Percentiles rank a stretch among this genome's conserved stretches.
These are phyloP conservation scores for Parnassius mnemosyne DNA, from an alignment of 2,888 invertebrate species.

Conservation along the genomic window DNA sequence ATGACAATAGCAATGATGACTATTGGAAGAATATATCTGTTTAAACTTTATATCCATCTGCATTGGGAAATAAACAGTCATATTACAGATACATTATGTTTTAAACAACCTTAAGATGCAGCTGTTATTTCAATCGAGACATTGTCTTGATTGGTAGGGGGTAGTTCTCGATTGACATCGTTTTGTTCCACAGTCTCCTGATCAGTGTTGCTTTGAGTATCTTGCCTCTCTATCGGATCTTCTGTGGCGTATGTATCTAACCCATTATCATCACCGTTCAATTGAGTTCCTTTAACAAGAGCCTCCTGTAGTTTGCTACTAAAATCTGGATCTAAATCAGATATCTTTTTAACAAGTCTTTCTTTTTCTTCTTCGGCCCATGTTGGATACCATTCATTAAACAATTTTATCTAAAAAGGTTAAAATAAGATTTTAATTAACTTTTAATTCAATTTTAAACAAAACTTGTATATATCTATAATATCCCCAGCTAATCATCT, in stretches of 20 bases:
- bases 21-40: background rate
- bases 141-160: constrained; percentile 48
- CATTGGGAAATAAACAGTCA: constrained; percentile 2
- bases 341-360: constrained; percentile 84
- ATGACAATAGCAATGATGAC: background rate
- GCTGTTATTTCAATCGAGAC: constrained; percentile 67
- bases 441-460: too few species aligned
- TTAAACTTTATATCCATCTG: background rate
- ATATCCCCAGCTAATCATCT: too few species aligned
- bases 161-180: constrained; percentile 31
- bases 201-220: constrained; percentile 30
- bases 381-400: constrained; percentile 90
- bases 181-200: constrained; percentile 36
- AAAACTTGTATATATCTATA: too few species aligned
- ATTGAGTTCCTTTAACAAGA: constrained; percentile 51
- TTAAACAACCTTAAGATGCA: constrained; percentile 52
- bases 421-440: background rate
- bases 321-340: constrained; percentile 86
- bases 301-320: constrained; percentile 84
- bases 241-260: constrained; percentile 45
- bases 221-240: constrained; percentile 32
- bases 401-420: constrained; percentile 85
- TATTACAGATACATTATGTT: background rate
- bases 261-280: constrained; percentile 69
- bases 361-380: constrained; percentile 89